A percentile compares a stretch with the other conserved stretches of the same genome.
These are phyloP conservation scores for Gallirallus australis DNA, from an alignment of 2,797 vertebrate genomes.

Conservation along the genomic window DNA sequence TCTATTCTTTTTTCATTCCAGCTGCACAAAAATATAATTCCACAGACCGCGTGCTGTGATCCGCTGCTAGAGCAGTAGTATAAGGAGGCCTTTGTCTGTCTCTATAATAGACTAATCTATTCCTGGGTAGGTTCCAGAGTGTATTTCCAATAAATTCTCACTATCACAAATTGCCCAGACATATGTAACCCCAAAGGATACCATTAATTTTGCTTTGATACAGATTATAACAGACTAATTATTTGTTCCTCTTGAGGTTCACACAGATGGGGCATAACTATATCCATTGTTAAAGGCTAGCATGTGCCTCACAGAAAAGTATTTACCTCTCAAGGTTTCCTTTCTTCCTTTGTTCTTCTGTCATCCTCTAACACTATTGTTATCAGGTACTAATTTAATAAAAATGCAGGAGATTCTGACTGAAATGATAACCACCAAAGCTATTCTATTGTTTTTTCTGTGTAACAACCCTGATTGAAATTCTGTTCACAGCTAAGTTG, in stretches of 20 bases:
- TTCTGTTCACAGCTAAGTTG: not conserved
- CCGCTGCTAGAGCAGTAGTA: not conserved
- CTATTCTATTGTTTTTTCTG: conserved; percentile 25
- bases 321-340: conserved; percentile 13
- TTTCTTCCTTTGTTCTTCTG: conserved; percentile 2
- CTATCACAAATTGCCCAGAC: not conserved
- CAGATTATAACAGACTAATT: conserved; percentile 22
- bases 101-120: conserved; percentile 18
- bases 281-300: not conserved
- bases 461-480: conserved; percentile 31
- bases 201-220: conserved; percentile 34
- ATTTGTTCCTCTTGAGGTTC: conserved; percentile 15
- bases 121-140: conserved; percentile 7
- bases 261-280: not conserved
- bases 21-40: not conserved
- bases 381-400: conserved; percentile 58
- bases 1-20: not conserved
- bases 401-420: conserved; percentile 40
- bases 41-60: rapidly evolving
- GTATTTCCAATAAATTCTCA: conserved; percentile 9
- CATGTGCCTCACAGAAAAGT: not conserved
- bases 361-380: conserved; percentile 38
- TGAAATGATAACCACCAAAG: conserved; percentile 51
- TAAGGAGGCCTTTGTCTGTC: conserved; percentile 9
- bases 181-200: conserved; percentile 1